These are phyloP conservation scores for Parus major DNA, from an alignment of 2,113 vertebrate genomes.

Conservation along the genomic window DNA sequence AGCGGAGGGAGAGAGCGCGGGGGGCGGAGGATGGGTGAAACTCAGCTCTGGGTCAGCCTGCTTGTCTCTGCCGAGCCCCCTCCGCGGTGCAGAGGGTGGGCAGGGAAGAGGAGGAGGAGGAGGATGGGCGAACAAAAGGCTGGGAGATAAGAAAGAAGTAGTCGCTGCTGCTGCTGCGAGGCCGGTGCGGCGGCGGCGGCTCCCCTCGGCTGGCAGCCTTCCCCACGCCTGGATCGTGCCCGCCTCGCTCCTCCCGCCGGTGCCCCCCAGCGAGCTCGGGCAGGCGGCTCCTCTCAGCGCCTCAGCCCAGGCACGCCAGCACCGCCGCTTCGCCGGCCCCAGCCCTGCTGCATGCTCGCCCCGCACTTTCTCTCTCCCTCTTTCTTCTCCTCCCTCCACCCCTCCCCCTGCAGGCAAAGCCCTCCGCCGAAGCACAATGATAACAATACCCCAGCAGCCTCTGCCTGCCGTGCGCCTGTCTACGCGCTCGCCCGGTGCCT, in stretches of 20 bases:
- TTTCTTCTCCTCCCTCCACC: constrained; percentile 44
- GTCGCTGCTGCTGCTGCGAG: constrained; percentile 10
- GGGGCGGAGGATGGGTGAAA: constrained; percentile 31
- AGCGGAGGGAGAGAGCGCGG: not conserved
- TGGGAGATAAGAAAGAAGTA: constrained; percentile 37
- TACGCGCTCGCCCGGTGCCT: constrained; percentile 16
- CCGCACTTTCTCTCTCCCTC: constrained; percentile 35
- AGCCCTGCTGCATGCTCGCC: constrained; percentile 41
- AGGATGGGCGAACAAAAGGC: constrained; percentile 58
- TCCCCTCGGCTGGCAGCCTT: not conserved
- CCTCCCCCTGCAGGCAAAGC: constrained; percentile 43
- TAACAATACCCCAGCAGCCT: constrained; percentile 57
- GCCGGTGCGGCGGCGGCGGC: not conserved
- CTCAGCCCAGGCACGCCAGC: not conserved
- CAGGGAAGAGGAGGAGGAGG: constrained; percentile 33
- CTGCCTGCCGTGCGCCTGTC: constrained; percentile 22
- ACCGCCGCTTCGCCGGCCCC: not conserved
- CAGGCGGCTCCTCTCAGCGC: constrained; percentile 22
- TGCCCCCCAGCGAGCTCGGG: constrained; percentile 33
- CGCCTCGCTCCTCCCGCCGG: constrained; percentile 11
- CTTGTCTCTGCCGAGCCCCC: not conserved
- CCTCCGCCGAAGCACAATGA: constrained; percentile 37
- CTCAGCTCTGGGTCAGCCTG: constrained; percentile 41
- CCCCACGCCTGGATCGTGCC: not conserved
- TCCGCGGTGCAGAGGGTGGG: constrained; percentile 30